Base-by-base conservation (phyloP, 2,113 vertebrate genomes). In the Tachysurus fulvidraco region DNA sequence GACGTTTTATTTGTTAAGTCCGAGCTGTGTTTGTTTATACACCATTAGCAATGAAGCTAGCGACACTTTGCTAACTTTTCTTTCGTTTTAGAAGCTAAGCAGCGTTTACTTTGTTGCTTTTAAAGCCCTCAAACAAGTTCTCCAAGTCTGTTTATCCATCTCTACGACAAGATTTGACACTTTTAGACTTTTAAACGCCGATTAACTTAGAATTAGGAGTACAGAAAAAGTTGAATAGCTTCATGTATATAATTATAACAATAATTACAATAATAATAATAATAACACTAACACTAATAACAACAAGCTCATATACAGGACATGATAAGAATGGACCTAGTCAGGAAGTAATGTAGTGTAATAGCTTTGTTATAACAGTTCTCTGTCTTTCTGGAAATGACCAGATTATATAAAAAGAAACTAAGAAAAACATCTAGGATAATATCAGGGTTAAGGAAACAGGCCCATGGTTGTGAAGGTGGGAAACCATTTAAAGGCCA, bases 31-130 rank as follows among this genome's bases (percentile, higher is more conserved):
- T 36, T 77, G 5, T 77, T 3, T 54, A 17, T 3, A 28, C 25
- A 50, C 44, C 10, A 59, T 80, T 80, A 80, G 78, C 78, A 2
- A 23, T 0, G 57, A 25, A 41, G 78, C 78, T 81, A 81, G 36
- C 55, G 0, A 41, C 19, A 60, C n/a, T 81, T 60, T 41, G 78
- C 78, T 81, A 81, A 81, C 78, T 81, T 81, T 81, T 44, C 55
- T 81, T 81, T 81, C 55, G 30, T 19, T 81, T 60, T 81, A 36
- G 10, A 81, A 60, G 55, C 19, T 23, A 23, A 60, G 23, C 30
- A 59, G 41, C 17, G 12, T 23, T 13, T 41, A 13, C 1, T 5
- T 3, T 77, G 2, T 12, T 23, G 4, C 21, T 50, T 74, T 25
- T 3, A 0, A 8, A 2, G 19, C 5, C 0, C 36, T 1, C 12